phyloP scores from a whole-genome alignment of 2,797 vertebrate genomes.

The Myoxocephalus aenaeus region DNA sequence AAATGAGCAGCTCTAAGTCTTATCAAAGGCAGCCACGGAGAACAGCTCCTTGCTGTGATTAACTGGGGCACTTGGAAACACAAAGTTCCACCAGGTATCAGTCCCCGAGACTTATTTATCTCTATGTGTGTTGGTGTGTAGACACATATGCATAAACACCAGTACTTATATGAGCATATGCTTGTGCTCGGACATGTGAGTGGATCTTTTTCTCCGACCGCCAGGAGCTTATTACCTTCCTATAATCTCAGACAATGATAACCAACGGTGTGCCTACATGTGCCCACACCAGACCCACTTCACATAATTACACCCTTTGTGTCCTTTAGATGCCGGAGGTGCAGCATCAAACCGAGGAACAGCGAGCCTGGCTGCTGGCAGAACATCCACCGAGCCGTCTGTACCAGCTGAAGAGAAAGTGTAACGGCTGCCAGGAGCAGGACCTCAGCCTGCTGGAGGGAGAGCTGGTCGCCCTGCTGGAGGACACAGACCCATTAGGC shows the following conservation, averaged over 20 bases:
- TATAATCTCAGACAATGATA: neutral
- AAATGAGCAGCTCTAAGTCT: conserved; percentile 31
- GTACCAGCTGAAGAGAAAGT: conserved; percentile 95
- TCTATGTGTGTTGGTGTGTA: conserved; percentile 9
- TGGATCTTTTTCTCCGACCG: neutral
- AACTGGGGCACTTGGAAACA: conserved; percentile 40
- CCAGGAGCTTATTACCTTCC: conserved; percentile 29
- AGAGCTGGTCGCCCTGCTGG: conserved; percentile 92
- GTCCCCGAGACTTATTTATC: conserved; percentile 1
- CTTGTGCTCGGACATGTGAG: conserved; percentile 4
- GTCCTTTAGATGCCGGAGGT: conserved; percentile 82
- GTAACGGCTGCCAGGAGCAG: conserved; percentile 93
- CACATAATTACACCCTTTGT: conserved; percentile 36
- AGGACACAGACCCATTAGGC: conserved; percentile 92
- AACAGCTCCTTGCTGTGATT: conserved; percentile 48
- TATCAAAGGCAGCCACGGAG: conserved; percentile 32
- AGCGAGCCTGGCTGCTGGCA: conserved; percentile 87
- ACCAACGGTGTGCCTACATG: conserved; percentile 2
- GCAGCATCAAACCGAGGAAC: conserved; percentile 88
- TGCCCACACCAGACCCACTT: conserved; percentile 22
- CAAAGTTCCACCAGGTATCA: conserved; percentile 33
- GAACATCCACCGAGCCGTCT: conserved; percentile 81
- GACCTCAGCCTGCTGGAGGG: conserved; percentile 94
- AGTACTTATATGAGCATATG: neutral
- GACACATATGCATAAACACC: neutral